Evolutionary conservation across 2,113 vertebrate species (phyloP).

Genomic region (Lepus timidus): DNA sequence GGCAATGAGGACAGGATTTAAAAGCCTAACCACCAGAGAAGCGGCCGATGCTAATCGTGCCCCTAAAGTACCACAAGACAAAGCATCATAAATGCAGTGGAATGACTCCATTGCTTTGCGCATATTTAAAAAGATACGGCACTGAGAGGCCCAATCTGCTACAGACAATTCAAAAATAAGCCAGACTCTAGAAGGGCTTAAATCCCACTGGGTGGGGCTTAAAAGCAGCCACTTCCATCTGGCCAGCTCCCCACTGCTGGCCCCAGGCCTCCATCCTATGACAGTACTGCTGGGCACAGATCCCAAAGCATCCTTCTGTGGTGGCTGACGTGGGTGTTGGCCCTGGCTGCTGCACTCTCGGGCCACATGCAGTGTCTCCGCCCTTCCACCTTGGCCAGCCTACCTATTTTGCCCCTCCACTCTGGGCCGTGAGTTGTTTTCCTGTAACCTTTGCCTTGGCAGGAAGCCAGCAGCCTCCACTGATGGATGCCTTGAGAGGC

Average conservation of each 20-base stretch:
- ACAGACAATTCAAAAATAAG: slow-evolving; percentile 74
- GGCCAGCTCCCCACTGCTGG: neutral
- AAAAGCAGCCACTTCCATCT: slow-evolving; percentile 71
- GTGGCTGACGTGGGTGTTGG: neutral
- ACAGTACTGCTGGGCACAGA: neutral
- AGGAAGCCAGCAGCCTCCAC: slow-evolving; percentile 35
- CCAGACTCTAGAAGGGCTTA: slow-evolving; percentile 41
- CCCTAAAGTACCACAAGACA: slow-evolving; percentile 70
- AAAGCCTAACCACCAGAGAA: slow-evolving; percentile 61
- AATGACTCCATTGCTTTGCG: slow-evolving; percentile 61
- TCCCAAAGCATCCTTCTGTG: neutral
- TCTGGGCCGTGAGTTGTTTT: neutral
- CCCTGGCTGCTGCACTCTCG: neutral
- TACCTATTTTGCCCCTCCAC: neutral
- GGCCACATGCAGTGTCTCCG: neutral
- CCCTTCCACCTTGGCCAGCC: neutral
- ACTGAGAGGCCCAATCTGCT: slow-evolving; percentile 75
- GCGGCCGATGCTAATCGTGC: slow-evolving; percentile 32
- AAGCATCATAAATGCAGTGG: slow-evolving; percentile 66
- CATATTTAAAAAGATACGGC: slow-evolving; percentile 75
- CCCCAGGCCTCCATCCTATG: neutral
- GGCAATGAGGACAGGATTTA: slow-evolving; percentile 51
- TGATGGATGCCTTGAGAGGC: neutral
- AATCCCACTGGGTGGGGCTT: slow-evolving; percentile 36
- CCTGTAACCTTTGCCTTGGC: slow-evolving; percentile 21